Evolutionary conservation across 2,888 invertebrate genomes (phyloP), one percentile per base, ranked within the genome.

Genomic region (Resseliella maxima): DNA sequence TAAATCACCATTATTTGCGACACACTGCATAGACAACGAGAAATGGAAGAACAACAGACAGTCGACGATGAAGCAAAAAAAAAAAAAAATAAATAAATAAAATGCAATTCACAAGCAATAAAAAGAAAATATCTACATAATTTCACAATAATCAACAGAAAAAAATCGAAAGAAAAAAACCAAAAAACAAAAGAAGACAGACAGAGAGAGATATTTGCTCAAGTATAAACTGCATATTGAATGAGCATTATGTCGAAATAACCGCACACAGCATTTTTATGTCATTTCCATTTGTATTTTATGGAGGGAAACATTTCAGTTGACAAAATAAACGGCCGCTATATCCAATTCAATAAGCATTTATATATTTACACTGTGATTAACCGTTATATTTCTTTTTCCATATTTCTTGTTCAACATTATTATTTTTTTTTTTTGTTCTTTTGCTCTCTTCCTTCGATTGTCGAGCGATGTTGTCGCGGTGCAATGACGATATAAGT

Each of bases 231-330:
- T 59, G 59, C 24, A 59, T 27, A 59, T 12, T 59, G 27, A 36
- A 36, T 81, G 81, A 81, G 81, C 81, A 81, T 81, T 10, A 81
- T 36, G 36, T 36, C 36, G 81, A 81, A 81, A 81, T 36, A 81
- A 81, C 81, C 81, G 50, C 50, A 50, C 50, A 81, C 81, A 83
- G 38, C 83, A 83, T 83, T 38, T 83, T 83, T 83, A 83, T 83
- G 83, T 83, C 83, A 83, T 24, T 83, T 24, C 83, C 83, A 83
- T 83, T 83, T n/a, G 83, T 83, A 83, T 83, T 83, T n/a, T 83
- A 83, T 83, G 83, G 83, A 83, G 83, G 83, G 83, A 83, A 83
- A 83, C 83, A 83, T 38, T 83, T 38, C 83, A 24, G 38, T 83
- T 83, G 83, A 83, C 83, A 83, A 50, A 50, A 83, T 83, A 72